Evolutionary conservation across 1,140 invertebrate genomes (phyloP), one percentile per base, ranked within the genome.

Genomic region (Gonatopus flavifemur): DNA sequence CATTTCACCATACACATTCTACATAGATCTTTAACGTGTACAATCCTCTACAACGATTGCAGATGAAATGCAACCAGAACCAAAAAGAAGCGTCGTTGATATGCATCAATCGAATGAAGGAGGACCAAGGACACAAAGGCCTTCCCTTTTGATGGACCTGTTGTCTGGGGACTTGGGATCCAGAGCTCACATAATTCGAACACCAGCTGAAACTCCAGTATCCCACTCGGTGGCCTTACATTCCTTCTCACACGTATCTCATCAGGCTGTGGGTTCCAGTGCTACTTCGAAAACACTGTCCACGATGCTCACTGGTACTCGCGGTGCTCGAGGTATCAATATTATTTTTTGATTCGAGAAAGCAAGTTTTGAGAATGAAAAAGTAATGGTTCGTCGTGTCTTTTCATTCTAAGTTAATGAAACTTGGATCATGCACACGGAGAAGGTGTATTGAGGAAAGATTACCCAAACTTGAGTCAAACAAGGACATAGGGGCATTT

Each of bases 11-110:
- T n/a, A n/a, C n/a, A n/a, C n/a, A n/a, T n/a, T n/a, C n/a, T n/a
- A n/a, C n/a, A n/a, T n/a, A n/a, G n/a, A n/a, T n/a, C n/a, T n/a
- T n/a, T n/a, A n/a, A n/a, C n/a, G n/a, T n/a, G n/a, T n/a, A n/a
- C n/a, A n/a, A n/a, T n/a, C n/a, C n/a, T n/a, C n/a, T n/a, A n/a
- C n/a, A n/a, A n/a, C n/a, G n/a, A n/a, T n/a, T 42, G 3, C 20
- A 77, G 75, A 74, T 28, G 70, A 77, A 55, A 54, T 72, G 31
- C 72, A 75, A 56, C 57, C 70, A 21, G 75, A 78, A 46, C 72
- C 76, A 3, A 78, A 78, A 35, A 59, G 71, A 47, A 78, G 72
- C 37, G 70, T 74, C 2, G 68, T 61, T 0, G 75, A 78, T 13
- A 74, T 75, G 57, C 74, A 78, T 46, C 52, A 68, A 30, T 48